Percentiles rank a stretch among this genome's conserved stretches.
Conservation (phyloP, 2,888 invertebrate genomes). For the Andrena chrysosceles region DNA sequence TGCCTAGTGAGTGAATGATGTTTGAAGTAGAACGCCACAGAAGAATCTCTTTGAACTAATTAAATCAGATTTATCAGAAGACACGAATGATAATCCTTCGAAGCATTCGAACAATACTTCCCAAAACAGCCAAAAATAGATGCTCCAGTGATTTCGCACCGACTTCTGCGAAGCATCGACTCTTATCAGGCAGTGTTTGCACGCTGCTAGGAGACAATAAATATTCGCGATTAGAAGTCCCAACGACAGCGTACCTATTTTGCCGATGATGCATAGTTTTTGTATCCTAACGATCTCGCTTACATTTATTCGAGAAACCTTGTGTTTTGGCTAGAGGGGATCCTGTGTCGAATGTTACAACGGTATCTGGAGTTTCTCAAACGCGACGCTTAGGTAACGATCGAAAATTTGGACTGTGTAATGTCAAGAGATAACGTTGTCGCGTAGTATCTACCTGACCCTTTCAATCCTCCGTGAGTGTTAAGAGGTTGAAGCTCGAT, state of each 20-base stretch:
- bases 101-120: no score
- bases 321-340: neutral
- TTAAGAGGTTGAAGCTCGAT: slow-evolving; percentile 5
- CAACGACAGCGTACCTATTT: no score
- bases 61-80: no score
- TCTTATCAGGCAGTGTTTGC: no score
- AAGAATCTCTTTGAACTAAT: no score
- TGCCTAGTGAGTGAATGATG: neutral
- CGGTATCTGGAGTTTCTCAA: neutral
- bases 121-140: no score
- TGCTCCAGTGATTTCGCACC: no score
- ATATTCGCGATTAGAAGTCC: neutral
- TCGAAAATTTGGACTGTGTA: slow-evolving; percentile 15
- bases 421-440: neutral
- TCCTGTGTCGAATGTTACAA: slow-evolving; percentile 33
- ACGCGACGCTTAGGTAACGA: neutral
- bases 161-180: no score
- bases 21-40: neutral
- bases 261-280: no score
- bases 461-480: slow-evolving; percentile 10
- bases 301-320: neutral
- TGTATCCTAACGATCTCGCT: neutral
- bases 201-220: neutral
- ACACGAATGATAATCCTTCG: no score
- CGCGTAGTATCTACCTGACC: slow-evolving; percentile 33